A percentile compares a stretch with the other conserved stretches of the same genome.
phyloP scores from a whole-genome alignment of 2,888 invertebrate genomes.

The Colletes collaris region DNA sequence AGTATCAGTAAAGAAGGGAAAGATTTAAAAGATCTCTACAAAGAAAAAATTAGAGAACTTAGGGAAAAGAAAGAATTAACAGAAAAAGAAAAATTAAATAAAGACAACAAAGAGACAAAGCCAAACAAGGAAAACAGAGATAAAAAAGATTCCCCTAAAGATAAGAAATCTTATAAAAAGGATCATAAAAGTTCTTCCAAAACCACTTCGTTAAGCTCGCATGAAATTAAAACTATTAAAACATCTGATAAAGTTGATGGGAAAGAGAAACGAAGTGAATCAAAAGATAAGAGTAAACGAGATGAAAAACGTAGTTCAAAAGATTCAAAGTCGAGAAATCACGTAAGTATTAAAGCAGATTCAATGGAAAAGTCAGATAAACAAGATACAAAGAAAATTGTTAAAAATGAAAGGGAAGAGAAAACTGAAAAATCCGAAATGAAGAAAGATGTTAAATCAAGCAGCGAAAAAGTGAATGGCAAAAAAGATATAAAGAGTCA shows the following conservation, averaged over 20 bases:
- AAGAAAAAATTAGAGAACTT: constrained; percentile 81
- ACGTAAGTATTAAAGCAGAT: constrained; percentile 54
- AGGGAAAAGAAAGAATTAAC: constrained; percentile 81
- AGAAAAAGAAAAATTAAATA: constrained; percentile 80
- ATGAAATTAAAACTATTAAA: constrained; percentile 74
- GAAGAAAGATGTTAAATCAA: constrained; percentile 73
- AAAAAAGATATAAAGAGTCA: constrained; percentile 62
- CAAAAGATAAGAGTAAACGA: constrained; percentile 72
- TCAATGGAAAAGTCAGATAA: constrained; percentile 57
- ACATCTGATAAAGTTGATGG: constrained; percentile 66
- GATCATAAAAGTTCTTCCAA: constrained; percentile 74
- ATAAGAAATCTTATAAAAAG: constrained; percentile 75
- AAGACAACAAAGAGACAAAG: constrained; percentile 74
- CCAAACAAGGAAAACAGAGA: constrained; percentile 75
- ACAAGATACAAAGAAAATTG: constrained; percentile 51
- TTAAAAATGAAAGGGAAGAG: constrained; percentile 68
- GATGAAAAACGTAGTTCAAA: constrained; percentile 69
- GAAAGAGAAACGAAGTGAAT: constrained; percentile 75
- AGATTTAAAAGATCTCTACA: constrained; percentile 81
- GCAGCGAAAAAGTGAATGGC: constrained; percentile 59
- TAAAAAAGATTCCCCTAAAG: constrained; percentile 73
- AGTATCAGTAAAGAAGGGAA: constrained; percentile 72
- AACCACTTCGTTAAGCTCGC: constrained; percentile 71
- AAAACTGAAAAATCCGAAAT: constrained; percentile 58
- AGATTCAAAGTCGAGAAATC: constrained; percentile 63